phyloP scores from a whole-genome alignment of 1,140 invertebrate species.

The Drosophila ironensis region DNA sequence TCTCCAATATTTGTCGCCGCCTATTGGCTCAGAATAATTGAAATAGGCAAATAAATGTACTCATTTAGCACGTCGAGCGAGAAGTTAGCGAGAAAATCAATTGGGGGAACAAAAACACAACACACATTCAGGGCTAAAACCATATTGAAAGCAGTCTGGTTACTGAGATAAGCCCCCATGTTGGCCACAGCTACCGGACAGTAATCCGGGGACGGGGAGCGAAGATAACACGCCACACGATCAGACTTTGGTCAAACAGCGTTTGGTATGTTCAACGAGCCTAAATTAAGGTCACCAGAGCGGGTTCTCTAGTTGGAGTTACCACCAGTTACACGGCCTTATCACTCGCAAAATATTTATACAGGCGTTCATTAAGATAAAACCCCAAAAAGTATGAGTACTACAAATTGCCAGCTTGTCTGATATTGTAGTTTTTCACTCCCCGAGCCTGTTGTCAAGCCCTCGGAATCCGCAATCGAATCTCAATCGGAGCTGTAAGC shows the following conservation, averaged over 20 bases:
- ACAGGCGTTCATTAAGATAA: slow-evolving; percentile 50
- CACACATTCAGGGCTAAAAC: not conserved
- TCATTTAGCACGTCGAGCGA: slow-evolving; percentile 20
- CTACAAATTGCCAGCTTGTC: slow-evolving; percentile 20
- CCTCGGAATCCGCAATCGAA: not conserved
- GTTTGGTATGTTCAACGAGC: slow-evolving; percentile 20
- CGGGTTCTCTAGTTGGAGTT: not conserved
- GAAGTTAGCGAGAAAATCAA: slow-evolving; percentile 17
- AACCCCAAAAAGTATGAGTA: not conserved
- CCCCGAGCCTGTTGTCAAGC: slow-evolving; percentile 30
- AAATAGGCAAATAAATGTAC: slow-evolving; percentile 31
- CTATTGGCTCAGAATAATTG: slow-evolving; percentile 18
- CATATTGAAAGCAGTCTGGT: slow-evolving; percentile 5
- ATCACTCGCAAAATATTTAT: slow-evolving; percentile 51
- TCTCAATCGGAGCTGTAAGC: slow-evolving; percentile 4
- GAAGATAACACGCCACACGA: slow-evolving; percentile 19
- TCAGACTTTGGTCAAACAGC: slow-evolving; percentile 30
- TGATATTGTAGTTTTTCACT: slow-evolving; percentile 29
- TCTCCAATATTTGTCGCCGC: not conserved
- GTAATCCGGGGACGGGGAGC: slow-evolving; percentile 14
- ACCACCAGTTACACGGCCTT: slow-evolving; percentile 39
- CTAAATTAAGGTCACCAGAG: slow-evolving; percentile 23
- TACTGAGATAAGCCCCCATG: slow-evolving; percentile 12
- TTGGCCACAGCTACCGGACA: slow-evolving; percentile 2
- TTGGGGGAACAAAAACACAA: slow-evolving; percentile 2